Percentiles rank a stretch among this genome's conserved stretches.
Conservation (phyloP, 2,113 vertebrate genomes). For the Phaethornis superciliosus region DNA sequence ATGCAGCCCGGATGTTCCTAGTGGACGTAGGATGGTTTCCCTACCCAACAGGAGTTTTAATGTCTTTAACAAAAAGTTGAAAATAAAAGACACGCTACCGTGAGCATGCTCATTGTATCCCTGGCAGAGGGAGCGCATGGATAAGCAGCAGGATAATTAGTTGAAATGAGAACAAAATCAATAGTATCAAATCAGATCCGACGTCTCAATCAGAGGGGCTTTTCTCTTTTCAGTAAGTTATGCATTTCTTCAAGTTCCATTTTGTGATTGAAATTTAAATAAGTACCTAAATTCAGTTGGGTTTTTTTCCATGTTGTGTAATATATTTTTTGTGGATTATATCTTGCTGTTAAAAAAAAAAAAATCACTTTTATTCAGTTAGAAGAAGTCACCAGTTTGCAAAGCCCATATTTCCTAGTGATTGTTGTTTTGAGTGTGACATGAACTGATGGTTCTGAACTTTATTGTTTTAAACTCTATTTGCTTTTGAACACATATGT, state of each 20-base stretch:
- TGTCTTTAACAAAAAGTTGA: constrained; percentile 18
- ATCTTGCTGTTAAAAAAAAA: constrained; percentile 55
- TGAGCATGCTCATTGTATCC: constrained; percentile 64
- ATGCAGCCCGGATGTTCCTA: constrained; percentile 75
- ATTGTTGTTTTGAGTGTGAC: constrained; percentile 73
- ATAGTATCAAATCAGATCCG: background rate
- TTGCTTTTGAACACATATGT: constrained; percentile 71
- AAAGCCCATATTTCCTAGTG: constrained; percentile 55
- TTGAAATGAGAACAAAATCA: constrained; percentile 36
- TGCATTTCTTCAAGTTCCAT: constrained; percentile 23
- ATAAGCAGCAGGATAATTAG: constrained; percentile 24
- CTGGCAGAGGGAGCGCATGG: constrained; percentile 19
- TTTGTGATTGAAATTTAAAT: constrained; percentile 42
- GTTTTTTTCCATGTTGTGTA: constrained; percentile 56
- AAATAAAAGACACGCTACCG: constrained; percentile 4
- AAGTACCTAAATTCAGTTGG: constrained; percentile 26
- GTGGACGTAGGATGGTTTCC: constrained; percentile 66
- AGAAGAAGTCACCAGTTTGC: constrained; percentile 63
- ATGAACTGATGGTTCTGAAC: constrained; percentile 72
- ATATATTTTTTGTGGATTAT: constrained; percentile 76
- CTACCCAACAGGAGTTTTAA: constrained; percentile 50
- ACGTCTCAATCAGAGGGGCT: constrained; percentile 19
- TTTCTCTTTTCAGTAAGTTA: constrained; percentile 57
- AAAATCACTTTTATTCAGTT: constrained; percentile 67
- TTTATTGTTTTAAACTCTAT: constrained; percentile 64